Percentiles rank a stretch among this genome's conserved stretches.
phyloP scores from a whole-genome alignment of 2,113 vertebrate species.

The Tamias sibiricus region DNA sequence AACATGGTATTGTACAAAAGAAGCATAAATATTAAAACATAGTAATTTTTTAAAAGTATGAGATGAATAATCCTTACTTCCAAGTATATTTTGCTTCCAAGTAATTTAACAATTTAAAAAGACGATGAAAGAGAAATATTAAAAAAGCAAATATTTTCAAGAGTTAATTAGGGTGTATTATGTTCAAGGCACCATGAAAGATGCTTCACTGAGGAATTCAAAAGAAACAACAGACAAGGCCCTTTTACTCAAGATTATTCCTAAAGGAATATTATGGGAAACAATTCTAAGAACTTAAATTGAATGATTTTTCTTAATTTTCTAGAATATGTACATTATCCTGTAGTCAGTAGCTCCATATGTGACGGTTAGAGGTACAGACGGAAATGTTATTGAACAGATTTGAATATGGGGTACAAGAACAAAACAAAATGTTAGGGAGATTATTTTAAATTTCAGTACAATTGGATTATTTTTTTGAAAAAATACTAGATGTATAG shows the following conservation, averaged over 20 bases:
- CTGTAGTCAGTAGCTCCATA: background rate
- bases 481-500: background rate
- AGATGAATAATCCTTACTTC: background rate
- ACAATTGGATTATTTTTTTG: background rate
- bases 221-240: background rate
- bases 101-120: background rate
- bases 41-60: background rate
- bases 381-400: background rate
- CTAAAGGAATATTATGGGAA: background rate
- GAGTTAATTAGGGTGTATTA: background rate
- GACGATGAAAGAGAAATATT: background rate
- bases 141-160: slow-evolving; percentile 15
- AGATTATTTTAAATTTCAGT: background rate
- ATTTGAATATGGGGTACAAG: background rate
- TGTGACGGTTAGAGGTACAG: rapidly evolving
- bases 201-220: background rate
- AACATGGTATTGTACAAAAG: background rate
- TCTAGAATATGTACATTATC: background rate
- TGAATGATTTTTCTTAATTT: background rate
- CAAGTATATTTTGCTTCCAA: background rate
- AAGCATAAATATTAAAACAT: background rate
- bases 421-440: background rate
- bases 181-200: background rate
- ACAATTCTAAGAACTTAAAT: background rate
- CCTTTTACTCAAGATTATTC: background rate